These are phyloP conservation scores for Augochlorella aurata DNA, from an alignment of 2,888 invertebrate genomes.

Conservation along the genomic window DNA sequence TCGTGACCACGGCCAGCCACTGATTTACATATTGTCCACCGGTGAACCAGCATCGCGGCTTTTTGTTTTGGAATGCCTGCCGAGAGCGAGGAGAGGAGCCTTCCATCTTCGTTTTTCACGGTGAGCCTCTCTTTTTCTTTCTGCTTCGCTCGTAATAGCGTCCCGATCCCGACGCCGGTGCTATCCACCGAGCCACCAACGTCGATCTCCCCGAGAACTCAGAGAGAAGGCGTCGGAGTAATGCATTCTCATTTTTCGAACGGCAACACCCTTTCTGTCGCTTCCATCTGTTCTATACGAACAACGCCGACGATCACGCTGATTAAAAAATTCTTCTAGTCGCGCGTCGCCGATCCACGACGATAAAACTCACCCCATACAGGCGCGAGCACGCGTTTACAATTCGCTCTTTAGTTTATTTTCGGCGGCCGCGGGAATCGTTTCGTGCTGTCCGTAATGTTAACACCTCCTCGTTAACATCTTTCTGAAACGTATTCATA, in stretches of 20 bases:
- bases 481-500: too few species aligned
- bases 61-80: constrained; percentile 81
- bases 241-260: constrained; percentile 77
- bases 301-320: constrained; percentile 43
- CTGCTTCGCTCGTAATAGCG: constrained; percentile 75
- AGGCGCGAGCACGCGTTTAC: constrained; percentile 10
- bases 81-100: constrained; percentile 65
- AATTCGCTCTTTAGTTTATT: not conserved
- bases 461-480: too few species aligned
- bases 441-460: too few species aligned
- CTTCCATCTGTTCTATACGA: constrained; percentile 31
- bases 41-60: constrained; percentile 77
- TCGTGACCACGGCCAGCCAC: constrained; percentile 81
- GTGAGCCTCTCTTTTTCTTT: constrained; percentile 46
- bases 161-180: constrained; percentile 74
- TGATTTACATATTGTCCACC: constrained; percentile 82
- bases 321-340: constrained; percentile 59
- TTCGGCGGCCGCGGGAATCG: too few species aligned
- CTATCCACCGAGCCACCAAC: constrained; percentile 80
- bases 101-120: constrained; percentile 58
- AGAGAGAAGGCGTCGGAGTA: constrained; percentile 73
- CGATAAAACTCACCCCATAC: constrained; percentile 17
- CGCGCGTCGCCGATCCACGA: constrained; percentile 37
- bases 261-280: constrained; percentile 62
- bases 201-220: constrained; percentile 76